Base-by-base conservation (phyloP, 2,888 invertebrate species). In the Agrenia bidenticulata region DNA sequence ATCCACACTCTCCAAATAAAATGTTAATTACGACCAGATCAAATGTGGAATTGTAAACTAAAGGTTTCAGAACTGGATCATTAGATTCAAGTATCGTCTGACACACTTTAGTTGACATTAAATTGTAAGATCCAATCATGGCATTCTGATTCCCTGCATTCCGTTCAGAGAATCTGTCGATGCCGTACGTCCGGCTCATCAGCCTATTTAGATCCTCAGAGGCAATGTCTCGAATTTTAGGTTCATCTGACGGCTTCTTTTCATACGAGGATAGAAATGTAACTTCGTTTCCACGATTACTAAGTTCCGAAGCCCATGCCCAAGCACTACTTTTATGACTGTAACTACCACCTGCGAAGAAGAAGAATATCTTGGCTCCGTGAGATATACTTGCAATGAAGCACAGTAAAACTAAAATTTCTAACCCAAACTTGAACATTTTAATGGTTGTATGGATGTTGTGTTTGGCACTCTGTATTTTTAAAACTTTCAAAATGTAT, bases 281-380 rank as follows among this genome's bases (percentile, higher is more conserved):
- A 1, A 64, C 26, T 21, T 54, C 45, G 24, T 60, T 55, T 17
- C 53, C 58, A 2, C 24, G 19, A 21, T 68, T 65, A 2, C 72
- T 70, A 13, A 75, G 32, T 19, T 64, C 67, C 32, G 60, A 39
- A 19, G 72, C 75, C 60, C 69, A 69, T 15, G 75, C 73, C 72
- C 71, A 73, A 2, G 66, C 69, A 32, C 64, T 49, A 21, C 24
- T 69, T 61, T 71, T 68, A 27, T 68, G 68, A 11, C 63, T 63
- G 21, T 69, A 66, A 37, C 70, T 72, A n/a, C 75, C 75, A 51
- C 75, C 75, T 24, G 70, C 63, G 51, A 70, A 75, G 63, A 72
- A 75, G 51, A 73, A 75, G 2, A 75, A 61, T 37, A 75, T 75
- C 23, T 70, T 73, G 23, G 70, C 70, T 49, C n/a, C 54, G 5